Evolutionary conservation across 2,888 invertebrate species (phyloP), one percentile per base, ranked within the genome.

Genomic region (Melitaea athalia): DNA sequence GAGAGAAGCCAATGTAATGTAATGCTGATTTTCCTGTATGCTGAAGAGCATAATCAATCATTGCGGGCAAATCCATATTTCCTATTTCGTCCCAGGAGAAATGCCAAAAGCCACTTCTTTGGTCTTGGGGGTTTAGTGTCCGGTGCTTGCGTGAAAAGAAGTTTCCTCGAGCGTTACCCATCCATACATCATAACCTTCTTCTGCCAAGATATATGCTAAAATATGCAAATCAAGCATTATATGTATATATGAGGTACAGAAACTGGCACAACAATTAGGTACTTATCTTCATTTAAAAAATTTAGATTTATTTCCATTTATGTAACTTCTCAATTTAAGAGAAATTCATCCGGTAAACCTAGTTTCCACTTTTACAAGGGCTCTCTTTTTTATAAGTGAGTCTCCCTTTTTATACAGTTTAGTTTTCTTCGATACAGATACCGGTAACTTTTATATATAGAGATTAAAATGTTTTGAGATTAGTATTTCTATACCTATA

Each of bases 101-200:
- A 74, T 91, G 79, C 75, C 88, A 91, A 77, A 91, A 93, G 0
- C 72, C 38, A 5, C 86, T 73, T 6, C 31, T 57, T 0, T 64
- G 59, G 43, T 78, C 64, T 49, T 91, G 83, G 5, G 89, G 88
- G 72, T 89, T 73, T 2, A 89, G 70, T 3, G 75, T 74, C 10
- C 77, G 64, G 78, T 97, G 97, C 1, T 84, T 88, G 38, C 93
- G 92, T 0, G 95, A 95, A 83, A 96, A 95, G 0, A 91, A 93
- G 81, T 96, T 97, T 3, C 98, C 98, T 67, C 98, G 91, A 12
- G 95, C 94, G 83, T 98, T 98, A 0, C 96, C 97, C 79, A 98
- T 79, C 98, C 98, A 98, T 0, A 96, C 95, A 78, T 96, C 96
- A 76, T 94, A 96, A 0, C 95, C 95, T 17, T 88, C 87, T 73